These are phyloP conservation scores for Vidua chalybeata DNA, from an alignment of 2,113 vertebrate genomes.

Conservation along the genomic window DNA sequence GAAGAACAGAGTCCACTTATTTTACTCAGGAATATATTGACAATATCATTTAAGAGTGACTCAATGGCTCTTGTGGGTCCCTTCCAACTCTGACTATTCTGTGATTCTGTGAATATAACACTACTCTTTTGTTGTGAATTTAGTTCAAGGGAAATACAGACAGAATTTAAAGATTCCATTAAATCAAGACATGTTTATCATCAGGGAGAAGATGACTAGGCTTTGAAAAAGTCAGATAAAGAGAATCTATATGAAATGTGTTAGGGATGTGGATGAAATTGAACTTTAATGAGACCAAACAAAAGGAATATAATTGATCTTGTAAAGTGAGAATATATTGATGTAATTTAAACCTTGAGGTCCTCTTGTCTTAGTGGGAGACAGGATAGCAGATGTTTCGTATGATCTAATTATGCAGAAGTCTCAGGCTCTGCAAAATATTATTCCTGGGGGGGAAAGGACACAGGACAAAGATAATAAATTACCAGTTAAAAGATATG, in stretches of 20 bases:
- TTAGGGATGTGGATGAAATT: neutral
- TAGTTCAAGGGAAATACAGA: neutral
- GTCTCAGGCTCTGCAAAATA: neutral
- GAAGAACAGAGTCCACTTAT: neutral
- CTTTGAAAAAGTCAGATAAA: neutral
- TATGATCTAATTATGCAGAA: constrained; percentile 2
- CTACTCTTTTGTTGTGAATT: neutral
- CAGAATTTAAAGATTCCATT: neutral
- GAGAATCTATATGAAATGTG: neutral
- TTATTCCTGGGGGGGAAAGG: neutral
- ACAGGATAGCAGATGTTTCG: neutral
- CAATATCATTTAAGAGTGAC: neutral
- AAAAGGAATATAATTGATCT: neutral
- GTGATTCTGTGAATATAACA: neutral
- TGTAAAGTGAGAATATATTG: neutral
- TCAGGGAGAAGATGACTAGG: neutral
- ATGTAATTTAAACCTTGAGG: neutral
- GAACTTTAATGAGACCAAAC: neutral
- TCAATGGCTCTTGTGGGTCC: fast-evolving
- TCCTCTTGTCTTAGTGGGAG: neutral
- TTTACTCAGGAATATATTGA: neutral
- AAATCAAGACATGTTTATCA: neutral
- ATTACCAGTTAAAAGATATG: neutral
- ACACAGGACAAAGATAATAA: neutral
- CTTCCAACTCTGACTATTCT: neutral